Conservation (phyloP, 2,113 vertebrate genomes). For the Isichthys henryi region DNA sequence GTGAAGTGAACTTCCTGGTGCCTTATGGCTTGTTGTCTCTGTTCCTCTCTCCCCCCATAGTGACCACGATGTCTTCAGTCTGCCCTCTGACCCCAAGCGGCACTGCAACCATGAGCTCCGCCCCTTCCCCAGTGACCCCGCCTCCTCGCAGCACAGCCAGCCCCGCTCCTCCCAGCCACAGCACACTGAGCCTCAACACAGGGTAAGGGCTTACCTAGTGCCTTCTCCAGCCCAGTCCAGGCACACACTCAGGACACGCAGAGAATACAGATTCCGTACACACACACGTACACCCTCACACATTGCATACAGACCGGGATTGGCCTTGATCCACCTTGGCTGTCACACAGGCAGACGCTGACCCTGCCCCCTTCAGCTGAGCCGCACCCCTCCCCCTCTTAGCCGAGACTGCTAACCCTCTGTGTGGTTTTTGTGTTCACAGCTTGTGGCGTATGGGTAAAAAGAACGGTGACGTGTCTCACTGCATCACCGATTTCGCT, state of each 20-base stretch:
- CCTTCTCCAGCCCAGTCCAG: not conserved
- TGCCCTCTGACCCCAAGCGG: conserved; percentile 71
- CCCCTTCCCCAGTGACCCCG: conserved; percentile 71
- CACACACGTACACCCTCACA: not conserved
- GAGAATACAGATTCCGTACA: not conserved
- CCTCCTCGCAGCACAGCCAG: conserved; percentile 76
- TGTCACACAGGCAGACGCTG: conserved; percentile 12
- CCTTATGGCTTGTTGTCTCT: not conserved
- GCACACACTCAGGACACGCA: not conserved
- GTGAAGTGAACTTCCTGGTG: not conserved
- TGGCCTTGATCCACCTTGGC: conserved; percentile 37
- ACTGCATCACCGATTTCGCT: conserved; percentile 69
- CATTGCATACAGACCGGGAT: not conserved
- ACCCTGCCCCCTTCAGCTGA: not conserved
- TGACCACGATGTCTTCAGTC: conserved; percentile 78
- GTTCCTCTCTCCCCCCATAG: conserved; percentile 40
- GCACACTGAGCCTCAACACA: conserved; percentile 74
- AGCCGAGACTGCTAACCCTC: conserved; percentile 42
- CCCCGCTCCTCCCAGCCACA: conserved; percentile 77
- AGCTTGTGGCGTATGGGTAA: conserved; percentile 67
- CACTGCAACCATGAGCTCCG: conserved; percentile 58
- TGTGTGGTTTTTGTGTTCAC: conserved; percentile 55
- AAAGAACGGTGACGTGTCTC: conserved; percentile 69
- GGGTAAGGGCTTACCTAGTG: conserved; percentile 60
- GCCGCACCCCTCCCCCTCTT: conserved; percentile 19